Base-by-base conservation (phyloP, 2,797 vertebrate genomes). In the Chelon auratus region DNA sequence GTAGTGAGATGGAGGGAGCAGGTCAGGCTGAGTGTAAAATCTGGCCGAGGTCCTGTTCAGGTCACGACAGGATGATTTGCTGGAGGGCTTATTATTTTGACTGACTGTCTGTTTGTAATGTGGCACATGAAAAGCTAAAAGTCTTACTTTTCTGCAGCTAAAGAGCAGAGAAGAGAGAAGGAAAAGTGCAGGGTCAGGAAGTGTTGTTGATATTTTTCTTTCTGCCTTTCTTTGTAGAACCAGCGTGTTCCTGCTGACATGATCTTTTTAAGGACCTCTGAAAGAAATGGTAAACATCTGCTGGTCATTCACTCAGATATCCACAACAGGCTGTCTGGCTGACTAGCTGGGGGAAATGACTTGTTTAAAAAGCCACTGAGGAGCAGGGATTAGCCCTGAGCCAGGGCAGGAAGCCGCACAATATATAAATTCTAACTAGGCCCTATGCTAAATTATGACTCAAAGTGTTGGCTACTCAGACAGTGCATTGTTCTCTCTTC, bases 211-310 rank as follows among this genome's bases (percentile, higher is more conserved):
- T 90, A 78, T 87, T 88, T 83, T 84, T 87, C 76, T 89, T 78
- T 85, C 63, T 88, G 89, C 93, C 77, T 93, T 81, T 92, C 90
- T 88, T 84, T 87, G 47, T 89, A 99, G 98, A 99, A 99, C 92
- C 98, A 99, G 89, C 94, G 97, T 68, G 97, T 99, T 92, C 98
- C 97, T 86, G 97, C 98, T 77, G 98, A 99, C 95, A 99, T 99
- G 98, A 97, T 99, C 95, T 99, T 99, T 93, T 94, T 99, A 91
- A 96, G 97, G 94, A 99, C 97, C 18, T 99, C 98, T 20, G 98
- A 99, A 93, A 98, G 97, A 94, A 99, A 98, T 75, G 98, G 98
- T 99, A 97, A 97, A 95, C 94, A 95, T 96, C 94, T 95, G 94
- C 95, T 92, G 92, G 89, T 95, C 93, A 94, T 95, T 94, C 90